A percentile compares a stretch with the other conserved stretches of the same genome.
Conservation (phyloP, 2,113 vertebrate species). For the Festucalex cinctus region DNA sequence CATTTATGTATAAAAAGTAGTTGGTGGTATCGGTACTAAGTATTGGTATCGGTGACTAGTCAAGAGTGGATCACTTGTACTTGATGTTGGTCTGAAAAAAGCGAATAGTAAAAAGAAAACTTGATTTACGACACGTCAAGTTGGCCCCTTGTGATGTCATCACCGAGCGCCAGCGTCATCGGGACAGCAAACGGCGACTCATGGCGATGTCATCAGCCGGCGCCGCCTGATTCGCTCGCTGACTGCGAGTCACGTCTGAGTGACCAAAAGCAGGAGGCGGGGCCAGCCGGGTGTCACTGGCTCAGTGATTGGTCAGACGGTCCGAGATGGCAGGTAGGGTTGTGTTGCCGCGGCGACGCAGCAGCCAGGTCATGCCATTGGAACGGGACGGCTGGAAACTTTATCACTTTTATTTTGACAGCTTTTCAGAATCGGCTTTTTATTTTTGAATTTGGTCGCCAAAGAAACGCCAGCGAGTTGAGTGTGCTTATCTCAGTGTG, state of each 20-base stretch:
- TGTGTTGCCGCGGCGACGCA: background rate
- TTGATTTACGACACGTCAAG: no score
- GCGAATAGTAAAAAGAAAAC: no score
- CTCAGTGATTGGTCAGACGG: background rate
- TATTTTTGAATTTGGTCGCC: background rate
- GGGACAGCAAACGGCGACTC: background rate
- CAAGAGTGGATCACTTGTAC: no score
- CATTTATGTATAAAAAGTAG: no score
- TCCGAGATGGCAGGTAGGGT: background rate
- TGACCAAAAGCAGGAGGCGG: background rate
- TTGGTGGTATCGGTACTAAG: no score
- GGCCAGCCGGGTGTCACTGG: background rate
- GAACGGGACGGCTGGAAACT: background rate
- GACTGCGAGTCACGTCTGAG: background rate
- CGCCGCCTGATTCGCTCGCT: no score
- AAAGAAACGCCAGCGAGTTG: background rate
- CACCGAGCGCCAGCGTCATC: background rate
- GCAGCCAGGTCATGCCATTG: background rate
- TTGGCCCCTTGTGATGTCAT: background rate
- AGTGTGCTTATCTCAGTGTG: background rate
- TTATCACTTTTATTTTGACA: background rate
- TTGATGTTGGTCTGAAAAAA: background rate
- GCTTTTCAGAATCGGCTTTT: background rate
- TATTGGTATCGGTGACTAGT: no score
- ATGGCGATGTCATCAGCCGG: background rate